Base-by-base conservation (phyloP, 2,797 vertebrate species). In the Meriones psammophilus region DNA sequence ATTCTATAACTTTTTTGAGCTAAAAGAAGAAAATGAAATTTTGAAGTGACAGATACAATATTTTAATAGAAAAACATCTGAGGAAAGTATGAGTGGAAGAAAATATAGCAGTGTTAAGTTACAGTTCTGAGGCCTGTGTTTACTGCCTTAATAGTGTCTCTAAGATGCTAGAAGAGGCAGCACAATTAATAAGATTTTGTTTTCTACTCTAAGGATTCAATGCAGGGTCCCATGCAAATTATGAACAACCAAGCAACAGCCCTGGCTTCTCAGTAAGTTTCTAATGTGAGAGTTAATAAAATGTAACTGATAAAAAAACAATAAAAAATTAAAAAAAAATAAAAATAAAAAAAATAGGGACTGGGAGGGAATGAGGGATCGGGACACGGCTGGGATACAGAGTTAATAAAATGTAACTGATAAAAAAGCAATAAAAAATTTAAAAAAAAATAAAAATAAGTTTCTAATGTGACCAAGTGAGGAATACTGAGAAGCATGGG, bases 1-100 rank as follows among this genome's bases (percentile, higher is more conserved):
- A 87, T 96, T 94, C 36, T 90, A 58, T 86, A 95, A 39, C 14
- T 62, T 89, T 88, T 96, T 95, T 93, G 28, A 96, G 92, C 24
- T 46, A 88, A 96, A 97, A 73, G 79, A 95, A 91, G 54, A 95
- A 93, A 96, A 93, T 96, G 73, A 94, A 96, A 96, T 90, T 80
- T n/a, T 86, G 54, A 95, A 96, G 42, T 88, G 33, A 96, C 46
- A 89, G 85, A 89, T 86, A 78, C 7, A 93, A 89, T 91, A 84
- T 83, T 94, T 94, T 92, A 95, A 96, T 77, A 88, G 88, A 58
- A 96, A 94, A 94, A 73, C 3, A 87, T 95, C 56, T 84, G 62
- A 24, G 66, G 71, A n/a, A 88, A 24, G 78, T 73, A 24, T 22
- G 28, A 36, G 14, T 78, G 15, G 6, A 79, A 26, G n/a, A 28